Percentiles rank a stretch among this genome's conserved stretches.
phyloP scores from a whole-genome alignment of 2,113 vertebrate genomes.

The Zeus faber region DNA sequence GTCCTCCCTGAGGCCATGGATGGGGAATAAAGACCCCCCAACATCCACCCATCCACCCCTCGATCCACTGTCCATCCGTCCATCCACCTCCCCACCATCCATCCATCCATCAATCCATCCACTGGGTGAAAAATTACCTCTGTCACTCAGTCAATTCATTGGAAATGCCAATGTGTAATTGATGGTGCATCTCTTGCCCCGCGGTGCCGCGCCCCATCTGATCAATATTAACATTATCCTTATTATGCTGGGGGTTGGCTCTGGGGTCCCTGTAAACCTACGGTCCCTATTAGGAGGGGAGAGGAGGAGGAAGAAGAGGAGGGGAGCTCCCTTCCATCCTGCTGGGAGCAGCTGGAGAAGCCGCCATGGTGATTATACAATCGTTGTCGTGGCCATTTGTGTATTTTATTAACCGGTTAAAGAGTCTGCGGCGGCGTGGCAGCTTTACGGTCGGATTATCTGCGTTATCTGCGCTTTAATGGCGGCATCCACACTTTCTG shows the following conservation, averaged over 20 bases:
- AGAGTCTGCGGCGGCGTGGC: slow-evolving; percentile 53
- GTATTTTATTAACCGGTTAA: slow-evolving; percentile 65
- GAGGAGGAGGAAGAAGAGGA: slow-evolving; percentile 16
- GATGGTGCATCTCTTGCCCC: slow-evolving; percentile 64
- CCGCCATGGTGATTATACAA: slow-evolving; percentile 40
- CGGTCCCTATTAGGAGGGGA: slow-evolving; percentile 64
- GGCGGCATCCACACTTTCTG: slow-evolving; percentile 13
- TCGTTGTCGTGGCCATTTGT: slow-evolving; percentile 59
- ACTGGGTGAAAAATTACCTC: slow-evolving; percentile 56
- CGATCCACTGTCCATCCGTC: not conserved
- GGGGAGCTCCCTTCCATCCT: slow-evolving; percentile 22
- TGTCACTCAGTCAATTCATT: slow-evolving; percentile 68
- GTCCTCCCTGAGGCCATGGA: slow-evolving; percentile 9
- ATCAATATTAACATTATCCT: slow-evolving; percentile 74
- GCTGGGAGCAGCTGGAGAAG: slow-evolving; percentile 61
- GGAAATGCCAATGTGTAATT: slow-evolving; percentile 68
- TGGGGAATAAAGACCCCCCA: slow-evolving; percentile 12
- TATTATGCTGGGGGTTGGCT: slow-evolving; percentile 64
- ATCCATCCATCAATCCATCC: slow-evolving; percentile 10
- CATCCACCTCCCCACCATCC: not conserved
- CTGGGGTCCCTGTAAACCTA: slow-evolving; percentile 49
- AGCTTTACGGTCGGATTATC: slow-evolving; percentile 65
- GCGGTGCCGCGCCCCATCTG: slow-evolving; percentile 55
- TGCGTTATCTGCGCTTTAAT: slow-evolving; percentile 56
- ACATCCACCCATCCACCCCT: slow-evolving; percentile 2